A percentile compares a stretch with the other conserved stretches of the same genome.
Conservation (phyloP, 2,797 vertebrate species). For the Pelochelys cantorii region DNA sequence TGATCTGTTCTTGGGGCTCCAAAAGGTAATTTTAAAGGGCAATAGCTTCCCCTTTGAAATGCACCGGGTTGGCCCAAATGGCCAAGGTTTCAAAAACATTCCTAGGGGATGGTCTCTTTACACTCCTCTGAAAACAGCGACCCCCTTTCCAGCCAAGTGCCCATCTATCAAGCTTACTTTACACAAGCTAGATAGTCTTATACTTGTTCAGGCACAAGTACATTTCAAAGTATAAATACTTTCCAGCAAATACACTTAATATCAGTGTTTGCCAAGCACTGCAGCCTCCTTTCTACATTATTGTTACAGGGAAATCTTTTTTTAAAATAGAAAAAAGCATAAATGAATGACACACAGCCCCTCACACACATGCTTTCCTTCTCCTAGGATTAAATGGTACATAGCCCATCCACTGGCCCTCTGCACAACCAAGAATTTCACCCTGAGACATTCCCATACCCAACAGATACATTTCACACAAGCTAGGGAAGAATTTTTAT, state of each 20-base stretch:
- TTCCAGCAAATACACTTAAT: fast-evolving
- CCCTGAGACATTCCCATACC: not conserved
- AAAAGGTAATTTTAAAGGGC: not conserved
- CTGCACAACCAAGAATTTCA: not conserved
- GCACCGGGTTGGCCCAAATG: not conserved
- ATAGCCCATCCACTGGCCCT: not conserved
- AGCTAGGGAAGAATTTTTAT: not conserved
- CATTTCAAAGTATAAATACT: not conserved
- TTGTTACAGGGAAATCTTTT: not conserved
- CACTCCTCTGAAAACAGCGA: not conserved
- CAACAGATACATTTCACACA: fast-evolving
- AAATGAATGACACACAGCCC: fast-evolving
- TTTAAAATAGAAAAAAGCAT: not conserved
- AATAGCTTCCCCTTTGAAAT: not conserved
- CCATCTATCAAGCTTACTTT: not conserved
- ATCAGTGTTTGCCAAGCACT: fast-evolving
- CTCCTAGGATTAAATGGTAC: not conserved
- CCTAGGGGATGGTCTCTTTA: not conserved
- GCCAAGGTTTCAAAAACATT: too few relatives aligned
- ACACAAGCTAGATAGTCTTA: not conserved
- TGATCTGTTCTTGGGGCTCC: not conserved
- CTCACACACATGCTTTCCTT: not conserved
- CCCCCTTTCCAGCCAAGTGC: not conserved
- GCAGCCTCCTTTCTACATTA: not conserved
- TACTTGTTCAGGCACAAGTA: fast-evolving